Base-by-base conservation (phyloP, 2,797 vertebrate species). In the Chanos chanos region DNA sequence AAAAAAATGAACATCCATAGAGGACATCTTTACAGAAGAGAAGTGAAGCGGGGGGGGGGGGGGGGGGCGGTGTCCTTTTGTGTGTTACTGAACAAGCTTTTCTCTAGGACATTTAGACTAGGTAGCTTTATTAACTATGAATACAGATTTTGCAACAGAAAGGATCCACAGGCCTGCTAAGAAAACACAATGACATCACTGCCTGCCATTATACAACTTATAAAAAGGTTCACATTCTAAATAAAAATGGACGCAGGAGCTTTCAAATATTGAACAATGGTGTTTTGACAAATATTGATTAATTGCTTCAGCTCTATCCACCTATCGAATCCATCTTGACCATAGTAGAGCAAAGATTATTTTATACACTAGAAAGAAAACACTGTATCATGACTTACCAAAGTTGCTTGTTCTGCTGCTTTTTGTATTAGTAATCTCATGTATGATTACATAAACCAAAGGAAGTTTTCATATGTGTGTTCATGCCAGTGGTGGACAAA, bases 71-170 rank as follows among this genome's bases (percentile, higher is more conserved):
- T 9, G 43, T 78, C 74, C 88, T 89, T 89, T 89, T 89, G 82
- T 79, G 81, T 79, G 84, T 83, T 81, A 85, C 81, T 89, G 87
- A 89, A 90, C 87, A 89, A 89, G 86, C 87, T 88, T 89, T 90
- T 89, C 87, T 89, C 85, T 86, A 82, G 75, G 71, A 71, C 28
- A 77, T 84, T 88, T 84, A 87, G 87, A 87, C 86, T 89, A 81
- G 80, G 80, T 76, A 76, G 69, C 67, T 78, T 85, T 85, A 87
- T 86, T 80, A 85, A 85, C 86, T 85, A 87, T 88, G 87, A 88
- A 89, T 89, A 88, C 67, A 76, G 78, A 81, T 80, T 56, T 61
- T 61, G 70, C 76, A 77, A 70, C 65, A 70, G 74, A 75, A 71
- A 75, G 77, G 77, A 82, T 80, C 72, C 75, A 76, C 63, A 75